phyloP scores from a whole-genome alignment of 2,888 invertebrate genomes.

The Yponomeuta cagnagella region DNA sequence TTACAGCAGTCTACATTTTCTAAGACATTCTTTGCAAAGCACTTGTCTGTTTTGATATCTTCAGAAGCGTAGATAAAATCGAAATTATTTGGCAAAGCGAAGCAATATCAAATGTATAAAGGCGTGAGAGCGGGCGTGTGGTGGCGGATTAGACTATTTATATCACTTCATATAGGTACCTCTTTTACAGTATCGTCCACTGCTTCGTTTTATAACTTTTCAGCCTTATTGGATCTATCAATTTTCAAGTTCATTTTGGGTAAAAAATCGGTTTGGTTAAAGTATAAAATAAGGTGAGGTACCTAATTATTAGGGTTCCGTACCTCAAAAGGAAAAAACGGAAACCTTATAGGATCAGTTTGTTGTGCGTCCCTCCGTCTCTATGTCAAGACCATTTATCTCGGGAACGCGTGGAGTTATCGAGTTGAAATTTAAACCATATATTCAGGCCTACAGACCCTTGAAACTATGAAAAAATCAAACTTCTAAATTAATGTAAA shows the following conservation, averaged over 20 bases:
- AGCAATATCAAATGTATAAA: conserved; percentile 38
- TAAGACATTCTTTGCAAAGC: neutral
- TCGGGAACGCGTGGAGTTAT: too few species aligned
- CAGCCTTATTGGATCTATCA: neutral
- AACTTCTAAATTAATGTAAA: too few species aligned
- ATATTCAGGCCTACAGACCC: too few species aligned
- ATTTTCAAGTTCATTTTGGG: neutral
- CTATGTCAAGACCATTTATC: too few species aligned
- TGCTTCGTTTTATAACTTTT: neutral
- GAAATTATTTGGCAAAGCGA: conserved; percentile 31
- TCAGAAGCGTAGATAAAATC: conserved; percentile 17
- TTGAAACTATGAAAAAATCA: too few species aligned
- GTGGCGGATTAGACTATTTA: conserved; percentile 51
- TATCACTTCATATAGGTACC: conserved; percentile 51
- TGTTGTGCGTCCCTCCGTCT: too few species aligned
- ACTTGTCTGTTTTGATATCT: neutral
- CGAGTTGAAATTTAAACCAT: too few species aligned
- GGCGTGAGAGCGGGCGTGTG: conserved; percentile 24
- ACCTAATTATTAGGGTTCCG: too few species aligned
- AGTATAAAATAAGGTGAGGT: too few species aligned
- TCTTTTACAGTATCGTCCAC: neutral
- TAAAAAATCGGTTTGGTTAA: too few species aligned
- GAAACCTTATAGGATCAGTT: too few species aligned
- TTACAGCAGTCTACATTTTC: neutral
- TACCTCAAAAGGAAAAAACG: too few species aligned